phyloP scores from a whole-genome alignment of 2,888 invertebrate species.

The Spisula solida region DNA sequence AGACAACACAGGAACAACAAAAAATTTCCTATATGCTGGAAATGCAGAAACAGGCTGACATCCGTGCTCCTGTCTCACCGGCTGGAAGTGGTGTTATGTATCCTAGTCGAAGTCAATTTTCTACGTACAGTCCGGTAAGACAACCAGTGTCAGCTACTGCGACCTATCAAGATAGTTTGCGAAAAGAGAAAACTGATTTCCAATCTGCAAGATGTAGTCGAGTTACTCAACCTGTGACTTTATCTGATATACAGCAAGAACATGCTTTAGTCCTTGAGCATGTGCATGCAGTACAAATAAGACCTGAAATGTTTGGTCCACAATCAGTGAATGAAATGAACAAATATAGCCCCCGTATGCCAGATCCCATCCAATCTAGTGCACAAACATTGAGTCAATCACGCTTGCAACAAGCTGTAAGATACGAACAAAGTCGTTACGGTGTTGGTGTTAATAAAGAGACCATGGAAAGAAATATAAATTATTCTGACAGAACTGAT shows the following conservation, averaged over 20 bases:
- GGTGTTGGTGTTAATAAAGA: conserved; percentile 19
- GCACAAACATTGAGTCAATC: conserved; percentile 31
- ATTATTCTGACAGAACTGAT: conserved; percentile 18
- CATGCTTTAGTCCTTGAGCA: conserved; percentile 42
- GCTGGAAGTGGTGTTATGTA: not conserved
- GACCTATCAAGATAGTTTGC: conserved; percentile 27
- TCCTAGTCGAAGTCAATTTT: conserved; percentile 30
- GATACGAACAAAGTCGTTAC: conserved; percentile 33
- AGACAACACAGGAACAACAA: conserved; percentile 22
- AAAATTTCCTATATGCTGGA: conserved; percentile 41
- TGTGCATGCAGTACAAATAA: conserved; percentile 36
- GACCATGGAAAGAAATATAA: not conserved
- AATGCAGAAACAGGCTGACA: conserved; percentile 33
- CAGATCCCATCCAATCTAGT: not conserved
- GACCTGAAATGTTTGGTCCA: conserved; percentile 27
- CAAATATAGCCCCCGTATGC: conserved; percentile 2
- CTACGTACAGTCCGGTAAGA: conserved; percentile 18
- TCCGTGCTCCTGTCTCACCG: not conserved
- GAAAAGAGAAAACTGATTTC: conserved; percentile 35
- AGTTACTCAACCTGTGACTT: conserved; percentile 52
- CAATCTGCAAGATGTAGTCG: conserved; percentile 25
- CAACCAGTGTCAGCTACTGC: conserved; percentile 19
- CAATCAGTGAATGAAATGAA: conserved; percentile 19
- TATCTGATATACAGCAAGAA: conserved; percentile 53
- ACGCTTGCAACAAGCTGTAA: conserved; percentile 21